Evolutionary conservation across 1,140 invertebrate genomes (phyloP).

Genomic region (Sycophila sp.): DNA sequence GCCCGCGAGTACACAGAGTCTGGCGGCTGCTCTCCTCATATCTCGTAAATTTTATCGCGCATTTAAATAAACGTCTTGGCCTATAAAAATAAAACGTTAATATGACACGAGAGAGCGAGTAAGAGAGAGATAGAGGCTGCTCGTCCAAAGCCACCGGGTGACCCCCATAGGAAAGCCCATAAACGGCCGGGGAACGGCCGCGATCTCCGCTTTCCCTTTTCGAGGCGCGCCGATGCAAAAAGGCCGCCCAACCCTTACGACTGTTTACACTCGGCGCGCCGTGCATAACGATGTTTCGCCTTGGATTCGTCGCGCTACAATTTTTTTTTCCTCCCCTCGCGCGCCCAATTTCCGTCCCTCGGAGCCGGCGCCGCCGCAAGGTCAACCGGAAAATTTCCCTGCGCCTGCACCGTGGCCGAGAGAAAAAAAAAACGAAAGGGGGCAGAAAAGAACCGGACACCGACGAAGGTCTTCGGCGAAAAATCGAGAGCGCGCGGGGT

Average conservation of each 20-base stretch:
- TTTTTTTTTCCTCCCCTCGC: constrained; percentile 15
- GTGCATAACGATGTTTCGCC: constrained; percentile 48
- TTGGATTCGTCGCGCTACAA: constrained; percentile 51
- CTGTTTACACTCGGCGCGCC: constrained; percentile 41
- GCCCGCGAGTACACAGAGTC: not conserved
- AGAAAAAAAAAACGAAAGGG: not conserved
- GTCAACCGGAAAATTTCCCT: not conserved
- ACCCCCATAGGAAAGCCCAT: constrained; percentile 40
- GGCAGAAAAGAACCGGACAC: not conserved
- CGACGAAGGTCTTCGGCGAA: not conserved
- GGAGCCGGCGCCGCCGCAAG: not conserved
- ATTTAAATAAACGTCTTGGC: constrained; percentile 40
- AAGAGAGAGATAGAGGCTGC: not conserved
- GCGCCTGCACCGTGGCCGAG: not conserved
- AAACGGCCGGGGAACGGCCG: constrained; percentile 27
- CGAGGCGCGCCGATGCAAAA: constrained; percentile 37
- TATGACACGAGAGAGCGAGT: constrained; percentile 29
- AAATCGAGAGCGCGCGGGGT: too few relatives aligned
- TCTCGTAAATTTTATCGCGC: constrained; percentile 38
- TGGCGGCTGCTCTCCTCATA: too few relatives aligned
- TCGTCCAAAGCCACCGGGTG: constrained; percentile 15
- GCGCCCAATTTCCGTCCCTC: not conserved
- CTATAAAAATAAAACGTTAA: constrained; percentile 40
- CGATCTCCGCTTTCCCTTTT: constrained; percentile 41
- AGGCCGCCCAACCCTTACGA: constrained; percentile 18